phyloP scores from a whole-genome alignment of 2,113 vertebrate species.

The Acanthochromis polyacanthus region DNA sequence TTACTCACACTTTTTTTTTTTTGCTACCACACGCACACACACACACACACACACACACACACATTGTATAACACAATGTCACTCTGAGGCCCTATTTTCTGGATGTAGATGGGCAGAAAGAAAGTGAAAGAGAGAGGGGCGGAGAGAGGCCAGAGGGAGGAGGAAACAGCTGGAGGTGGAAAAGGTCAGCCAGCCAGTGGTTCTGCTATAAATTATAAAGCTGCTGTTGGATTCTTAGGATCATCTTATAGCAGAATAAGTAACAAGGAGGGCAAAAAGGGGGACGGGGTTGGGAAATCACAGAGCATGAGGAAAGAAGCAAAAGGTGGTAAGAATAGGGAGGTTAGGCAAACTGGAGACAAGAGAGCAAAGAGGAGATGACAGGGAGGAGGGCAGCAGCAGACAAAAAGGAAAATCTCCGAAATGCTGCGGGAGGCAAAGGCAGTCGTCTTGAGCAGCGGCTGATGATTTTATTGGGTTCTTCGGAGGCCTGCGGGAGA shows the following conservation, averaged over 20 bases:
- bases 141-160: constrained; percentile 27
- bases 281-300: neutral
- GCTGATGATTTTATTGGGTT: constrained; percentile 57
- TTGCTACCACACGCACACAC: neutral
- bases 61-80: constrained; percentile 19
- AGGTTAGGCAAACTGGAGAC: constrained; percentile 8
- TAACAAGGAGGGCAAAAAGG: constrained; percentile 1
- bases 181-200: constrained; percentile 64
- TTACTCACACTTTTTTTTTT: constrained; percentile 35
- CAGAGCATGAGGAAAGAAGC: neutral
- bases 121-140: constrained; percentile 23
- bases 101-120: constrained; percentile 40
- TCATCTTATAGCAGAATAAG: constrained; percentile 34
- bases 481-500: constrained; percentile 35
- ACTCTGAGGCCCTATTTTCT: constrained; percentile 34
- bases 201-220: constrained; percentile 59
- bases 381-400: constrained; percentile 16
- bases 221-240: constrained; percentile 20
- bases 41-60: constrained; percentile 21
- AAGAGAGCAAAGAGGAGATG: constrained; percentile 39
- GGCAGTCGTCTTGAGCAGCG: constrained; percentile 47
- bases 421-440: constrained; percentile 33
- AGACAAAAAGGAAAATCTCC: constrained; percentile 8
- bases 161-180: constrained; percentile 63
- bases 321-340: constrained; percentile 1